These are phyloP conservation scores for Neomorphus geoffroyi DNA, from an alignment of 2,797 vertebrate species.

Conservation along the genomic window DNA sequence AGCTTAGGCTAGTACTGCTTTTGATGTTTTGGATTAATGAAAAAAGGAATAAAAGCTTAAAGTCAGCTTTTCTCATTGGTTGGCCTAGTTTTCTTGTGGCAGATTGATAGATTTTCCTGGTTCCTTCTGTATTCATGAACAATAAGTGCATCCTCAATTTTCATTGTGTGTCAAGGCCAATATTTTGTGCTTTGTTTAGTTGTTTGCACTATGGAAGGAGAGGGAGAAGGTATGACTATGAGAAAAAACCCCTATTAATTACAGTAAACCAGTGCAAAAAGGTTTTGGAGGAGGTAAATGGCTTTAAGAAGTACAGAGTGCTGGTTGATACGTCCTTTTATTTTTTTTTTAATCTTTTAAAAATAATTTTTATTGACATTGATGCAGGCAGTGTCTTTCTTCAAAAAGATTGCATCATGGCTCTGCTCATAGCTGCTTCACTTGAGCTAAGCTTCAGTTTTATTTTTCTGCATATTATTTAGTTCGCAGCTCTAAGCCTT, in stretches of 20 bases:
- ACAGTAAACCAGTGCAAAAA: neutral
- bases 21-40: neutral
- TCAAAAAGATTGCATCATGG: neutral
- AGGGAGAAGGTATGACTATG: neutral
- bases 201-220: conserved; percentile 1
- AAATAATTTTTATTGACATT: neutral
- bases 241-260: neutral
- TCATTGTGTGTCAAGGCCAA: neutral
- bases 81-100: neutral
- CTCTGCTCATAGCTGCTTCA: neutral
- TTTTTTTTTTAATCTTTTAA: neutral
- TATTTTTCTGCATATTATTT: neutral
- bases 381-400: neutral
- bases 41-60: conserved; percentile 15
- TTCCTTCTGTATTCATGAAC: neutral
- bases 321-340: neutral
- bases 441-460: neutral
- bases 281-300: neutral
- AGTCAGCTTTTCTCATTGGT: neutral
- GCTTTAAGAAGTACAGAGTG: neutral
- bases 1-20: neutral
- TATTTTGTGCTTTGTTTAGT: conserved; percentile 8
- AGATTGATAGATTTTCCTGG: conserved; percentile 24
- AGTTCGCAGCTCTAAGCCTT: neutral
- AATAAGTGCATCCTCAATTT: conserved; percentile 31